Percentiles rank a stretch among this genome's conserved stretches.
phyloP scores from a whole-genome alignment of 2,888 invertebrate genomes.

The Callyntrura sp. region DNA sequence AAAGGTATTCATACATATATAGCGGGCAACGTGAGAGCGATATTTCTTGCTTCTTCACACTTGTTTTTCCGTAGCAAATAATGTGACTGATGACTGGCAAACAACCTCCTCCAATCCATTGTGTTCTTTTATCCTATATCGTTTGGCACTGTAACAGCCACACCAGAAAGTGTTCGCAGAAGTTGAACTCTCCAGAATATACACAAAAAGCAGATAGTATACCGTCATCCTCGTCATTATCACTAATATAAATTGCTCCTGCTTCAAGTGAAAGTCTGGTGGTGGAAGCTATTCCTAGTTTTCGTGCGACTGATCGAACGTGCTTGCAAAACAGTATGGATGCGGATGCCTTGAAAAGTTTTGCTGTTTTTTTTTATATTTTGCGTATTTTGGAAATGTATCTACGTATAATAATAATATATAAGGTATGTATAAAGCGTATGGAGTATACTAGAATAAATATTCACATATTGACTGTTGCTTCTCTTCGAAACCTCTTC shows the following conservation, averaged over 20 bases:
- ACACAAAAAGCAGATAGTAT: background rate
- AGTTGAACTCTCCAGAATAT: background rate
- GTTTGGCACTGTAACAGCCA: background rate
- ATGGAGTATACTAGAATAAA: no score
- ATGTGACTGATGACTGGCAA: background rate
- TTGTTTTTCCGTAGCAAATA: background rate
- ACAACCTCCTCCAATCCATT: background rate
- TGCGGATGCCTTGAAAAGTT: slow-evolving; percentile 32
- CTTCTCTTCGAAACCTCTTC: slow-evolving; percentile 10
- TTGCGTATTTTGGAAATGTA: background rate
- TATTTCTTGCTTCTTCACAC: slow-evolving; percentile 21
- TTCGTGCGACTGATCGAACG: background rate
- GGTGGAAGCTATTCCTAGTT: slow-evolving; percentile 64
- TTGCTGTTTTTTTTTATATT: slow-evolving; percentile 10
- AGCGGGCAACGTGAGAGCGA: background rate
- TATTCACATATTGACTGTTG: slow-evolving; percentile 29
- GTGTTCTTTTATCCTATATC: background rate
- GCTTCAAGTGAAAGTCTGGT: slow-evolving; percentile 55
- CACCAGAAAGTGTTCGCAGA: background rate
- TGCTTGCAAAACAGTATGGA: background rate
- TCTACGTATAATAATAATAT: background rate
- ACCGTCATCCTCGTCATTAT: slow-evolving; percentile 7
- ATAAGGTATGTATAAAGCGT: no score
- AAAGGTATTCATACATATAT: background rate
- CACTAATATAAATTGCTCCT: slow-evolving; percentile 65